phyloP scores from a whole-genome alignment of 2,888 invertebrate species.

The Caenorhabditis sinica region DNA sequence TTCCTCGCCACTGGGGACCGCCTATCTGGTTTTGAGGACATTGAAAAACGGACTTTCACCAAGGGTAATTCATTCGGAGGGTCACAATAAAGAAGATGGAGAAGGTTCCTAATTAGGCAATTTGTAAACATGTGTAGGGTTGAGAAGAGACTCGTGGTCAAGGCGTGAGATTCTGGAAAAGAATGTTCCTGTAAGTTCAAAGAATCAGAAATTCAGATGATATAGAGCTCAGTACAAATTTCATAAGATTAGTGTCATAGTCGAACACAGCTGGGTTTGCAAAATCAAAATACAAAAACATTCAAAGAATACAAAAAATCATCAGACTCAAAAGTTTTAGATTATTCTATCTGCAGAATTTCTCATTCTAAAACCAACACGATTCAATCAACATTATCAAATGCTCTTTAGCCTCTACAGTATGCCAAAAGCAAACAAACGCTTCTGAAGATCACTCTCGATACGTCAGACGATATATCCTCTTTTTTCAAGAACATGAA shows the following conservation, averaged over 20 bases:
- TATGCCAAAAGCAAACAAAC: too few species aligned
- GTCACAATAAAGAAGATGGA: constrained; percentile 10
- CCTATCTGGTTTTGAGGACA: constrained; percentile 19
- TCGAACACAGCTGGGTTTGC: too few species aligned
- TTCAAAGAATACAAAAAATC: too few species aligned
- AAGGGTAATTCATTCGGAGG: constrained; percentile 24
- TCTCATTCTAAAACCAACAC: too few species aligned
- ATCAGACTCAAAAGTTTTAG: too few species aligned
- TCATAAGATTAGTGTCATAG: not conserved
- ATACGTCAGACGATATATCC: not conserved
- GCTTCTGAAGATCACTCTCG: not conserved
- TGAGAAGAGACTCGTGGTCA: not conserved
- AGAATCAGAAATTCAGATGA: not conserved
- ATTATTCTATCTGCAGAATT: too few species aligned
- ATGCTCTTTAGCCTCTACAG: too few species aligned
- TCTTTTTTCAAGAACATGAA: not conserved
- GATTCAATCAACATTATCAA: too few species aligned
- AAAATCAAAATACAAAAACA: too few species aligned
- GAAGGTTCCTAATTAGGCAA: constrained; percentile 17
- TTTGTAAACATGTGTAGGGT: not conserved
- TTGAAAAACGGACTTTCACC: constrained; percentile 10
- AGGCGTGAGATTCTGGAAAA: not conserved
- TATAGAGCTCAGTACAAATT: not conserved
- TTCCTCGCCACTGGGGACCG: constrained; percentile 28
- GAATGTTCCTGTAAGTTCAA: not conserved